A percentile compares a stretch with the other conserved stretches of the same genome.
These are phyloP conservation scores for Anarrhichthys ocellatus DNA, from an alignment of 2,113 vertebrate species.

Conservation along the genomic window DNA sequence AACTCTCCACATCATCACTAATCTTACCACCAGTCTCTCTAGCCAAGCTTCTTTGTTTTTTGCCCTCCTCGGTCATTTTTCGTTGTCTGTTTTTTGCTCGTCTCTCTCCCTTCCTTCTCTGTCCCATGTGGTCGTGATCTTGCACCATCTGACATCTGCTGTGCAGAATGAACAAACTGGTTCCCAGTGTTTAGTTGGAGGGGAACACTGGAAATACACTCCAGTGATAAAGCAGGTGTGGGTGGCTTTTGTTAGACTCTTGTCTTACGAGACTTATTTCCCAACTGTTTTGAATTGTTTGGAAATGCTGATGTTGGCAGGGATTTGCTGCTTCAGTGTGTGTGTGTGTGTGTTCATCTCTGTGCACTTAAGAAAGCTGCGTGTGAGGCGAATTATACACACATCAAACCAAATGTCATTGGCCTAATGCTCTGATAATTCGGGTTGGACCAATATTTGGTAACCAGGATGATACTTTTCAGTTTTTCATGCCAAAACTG, in stretches of 20 bases:
- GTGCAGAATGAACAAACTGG: conserved; percentile 20
- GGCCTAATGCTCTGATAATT: conserved; percentile 20
- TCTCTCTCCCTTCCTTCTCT: neutral
- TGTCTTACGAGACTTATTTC: conserved; percentile 50
- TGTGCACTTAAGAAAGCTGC: conserved; percentile 36
- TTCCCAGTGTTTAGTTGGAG: conserved; percentile 52
- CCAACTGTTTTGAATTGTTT: conserved; percentile 65
- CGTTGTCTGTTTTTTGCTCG: too few species aligned
- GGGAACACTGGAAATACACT: conserved; percentile 15
- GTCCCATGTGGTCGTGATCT: conserved; percentile 21
- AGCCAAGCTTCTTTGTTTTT: neutral
- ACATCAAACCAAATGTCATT: conserved; percentile 39
- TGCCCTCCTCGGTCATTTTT: too few species aligned
- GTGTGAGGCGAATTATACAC: conserved; percentile 34
- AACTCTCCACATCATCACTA: neutral
- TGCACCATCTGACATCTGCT: conserved; percentile 48
- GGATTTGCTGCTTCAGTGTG: conserved; percentile 26
- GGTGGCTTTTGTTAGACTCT: conserved; percentile 52
- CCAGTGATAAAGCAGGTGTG: conserved; percentile 62
- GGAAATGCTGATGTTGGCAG: conserved; percentile 51
- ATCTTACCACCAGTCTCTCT: neutral
- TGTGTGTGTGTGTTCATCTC: conserved; percentile 17
- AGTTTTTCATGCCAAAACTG: neutral
- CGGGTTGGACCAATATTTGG: conserved; percentile 29
- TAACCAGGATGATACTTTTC: neutral